Base-by-base conservation (phyloP, 1,140 invertebrate genomes). In the Diabrotica undecimpunctata region DNA sequence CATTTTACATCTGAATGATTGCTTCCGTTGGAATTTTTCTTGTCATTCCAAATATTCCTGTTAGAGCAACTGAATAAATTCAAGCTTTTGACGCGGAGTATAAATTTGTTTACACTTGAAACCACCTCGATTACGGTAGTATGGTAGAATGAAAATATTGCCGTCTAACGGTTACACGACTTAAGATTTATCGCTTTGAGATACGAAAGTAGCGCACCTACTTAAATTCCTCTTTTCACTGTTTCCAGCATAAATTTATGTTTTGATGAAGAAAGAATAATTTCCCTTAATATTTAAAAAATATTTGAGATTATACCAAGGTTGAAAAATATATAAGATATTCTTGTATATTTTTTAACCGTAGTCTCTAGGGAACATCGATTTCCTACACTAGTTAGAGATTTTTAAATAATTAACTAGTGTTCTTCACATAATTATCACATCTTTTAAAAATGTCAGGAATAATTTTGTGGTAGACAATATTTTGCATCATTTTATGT, bases 81-180 rank as follows among this genome's bases (percentile, higher is more conserved):
- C 5, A 55, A 13, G 35, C 13, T 55, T 55, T 55, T 55, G 54
- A 55, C 54, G 25, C 54, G 6, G 25, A 35, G 25, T 55, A 55
- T 55, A 35, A 55, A 55, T 14, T 55, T 55, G 54, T 55, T 55
- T 55, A 55, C 54, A 35, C 54, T 55, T 35, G 54, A 25, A 55
- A 55, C 54, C 54, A 46, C 41, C n/a, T 46, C 8, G 41, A 46
- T 46, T 46, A 46, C 41, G 41, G n/a, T 46, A 6, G 41, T 46
- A 46, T 46, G 41, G 41, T 8, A 10, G 41, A 46, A 46, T 46
- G 41, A n/a, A 46, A 46, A 46, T 46, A 46, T 46, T 46, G 41
- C 41, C 8, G 41, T n/a, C 8, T 46, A n/a, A 46, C 41, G 8
- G 41, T 46, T 46, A 25, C 41, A 46, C 41, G 41, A 6, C 41